Conservation (phyloP, 2,113 vertebrate genomes). For the Rallus limicola region DNA sequence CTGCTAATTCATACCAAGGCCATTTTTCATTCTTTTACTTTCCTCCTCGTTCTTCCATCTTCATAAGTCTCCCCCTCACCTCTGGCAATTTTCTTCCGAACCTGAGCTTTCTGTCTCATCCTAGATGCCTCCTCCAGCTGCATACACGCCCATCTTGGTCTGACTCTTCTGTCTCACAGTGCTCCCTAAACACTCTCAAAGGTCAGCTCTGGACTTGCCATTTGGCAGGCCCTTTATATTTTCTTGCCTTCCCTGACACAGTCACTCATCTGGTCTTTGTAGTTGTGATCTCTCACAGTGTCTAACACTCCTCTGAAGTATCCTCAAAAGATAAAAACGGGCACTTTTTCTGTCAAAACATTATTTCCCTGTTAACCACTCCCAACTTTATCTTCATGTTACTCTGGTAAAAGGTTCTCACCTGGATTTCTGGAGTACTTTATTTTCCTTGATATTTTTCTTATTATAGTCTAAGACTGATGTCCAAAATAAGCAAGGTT, state of each 20-base stretch:
- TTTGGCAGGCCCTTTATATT: not conserved
- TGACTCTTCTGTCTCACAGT: not conserved
- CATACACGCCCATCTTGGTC: not conserved
- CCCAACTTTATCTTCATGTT: not conserved
- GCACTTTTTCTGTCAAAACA: not conserved
- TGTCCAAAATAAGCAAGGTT: not conserved
- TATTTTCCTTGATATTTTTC: not conserved
- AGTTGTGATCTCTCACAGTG: not conserved
- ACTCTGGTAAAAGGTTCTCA: not conserved
- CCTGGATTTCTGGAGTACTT: not conserved
- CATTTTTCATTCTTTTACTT: not conserved
- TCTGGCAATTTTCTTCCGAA: not conserved
- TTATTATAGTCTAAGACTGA: not conserved
- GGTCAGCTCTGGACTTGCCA: not conserved
- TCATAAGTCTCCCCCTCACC: not conserved
- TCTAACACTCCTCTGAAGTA: not conserved
- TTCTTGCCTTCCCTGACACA: not conserved
- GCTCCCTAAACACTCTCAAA: not conserved
- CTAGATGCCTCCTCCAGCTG: not conserved
- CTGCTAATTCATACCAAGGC: not conserved
- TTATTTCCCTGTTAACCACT: not conserved
- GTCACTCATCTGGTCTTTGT: not conserved
- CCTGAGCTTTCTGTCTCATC: not conserved
- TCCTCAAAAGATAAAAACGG: not conserved
- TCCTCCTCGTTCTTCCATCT: not conserved